phyloP scores from a whole-genome alignment of 2,797 vertebrate genomes.

The Halcyon chelicuti region DNA sequence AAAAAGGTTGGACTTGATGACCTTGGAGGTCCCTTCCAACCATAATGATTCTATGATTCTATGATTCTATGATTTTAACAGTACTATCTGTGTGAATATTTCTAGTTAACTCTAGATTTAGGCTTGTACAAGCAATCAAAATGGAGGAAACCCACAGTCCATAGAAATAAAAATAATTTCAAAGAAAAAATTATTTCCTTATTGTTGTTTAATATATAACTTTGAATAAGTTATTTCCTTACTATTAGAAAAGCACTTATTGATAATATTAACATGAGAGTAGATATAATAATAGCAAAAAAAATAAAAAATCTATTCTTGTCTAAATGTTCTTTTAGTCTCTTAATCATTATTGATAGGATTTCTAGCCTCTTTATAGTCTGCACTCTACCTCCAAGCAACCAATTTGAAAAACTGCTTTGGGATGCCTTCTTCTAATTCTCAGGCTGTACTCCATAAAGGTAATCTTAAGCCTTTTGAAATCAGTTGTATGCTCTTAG shows the following conservation, averaged over 20 bases:
- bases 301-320: background rate
- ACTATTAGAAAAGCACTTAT: background rate
- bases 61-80: background rate
- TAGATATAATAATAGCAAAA: background rate
- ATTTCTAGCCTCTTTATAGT: background rate
- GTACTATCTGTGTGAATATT: background rate
- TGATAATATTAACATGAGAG: background rate
- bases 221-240: background rate
- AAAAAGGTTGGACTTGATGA: too few relatives aligned
- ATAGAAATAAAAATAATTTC: background rate
- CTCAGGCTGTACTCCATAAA: background rate
- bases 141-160: background rate
- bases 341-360: background rate
- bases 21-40: too few relatives aligned
- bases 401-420: background rate
- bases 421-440: background rate
- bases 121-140: background rate
- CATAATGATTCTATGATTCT: too few relatives aligned
- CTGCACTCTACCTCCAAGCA: background rate
- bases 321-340: background rate
- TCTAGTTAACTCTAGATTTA: background rate
- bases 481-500: background rate
- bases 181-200: background rate
- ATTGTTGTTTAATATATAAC: background rate
- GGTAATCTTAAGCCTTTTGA: background rate